Evolutionary conservation across 2,113 vertebrate genomes (phyloP).

Genomic region (Suricata suricatta): DNA sequence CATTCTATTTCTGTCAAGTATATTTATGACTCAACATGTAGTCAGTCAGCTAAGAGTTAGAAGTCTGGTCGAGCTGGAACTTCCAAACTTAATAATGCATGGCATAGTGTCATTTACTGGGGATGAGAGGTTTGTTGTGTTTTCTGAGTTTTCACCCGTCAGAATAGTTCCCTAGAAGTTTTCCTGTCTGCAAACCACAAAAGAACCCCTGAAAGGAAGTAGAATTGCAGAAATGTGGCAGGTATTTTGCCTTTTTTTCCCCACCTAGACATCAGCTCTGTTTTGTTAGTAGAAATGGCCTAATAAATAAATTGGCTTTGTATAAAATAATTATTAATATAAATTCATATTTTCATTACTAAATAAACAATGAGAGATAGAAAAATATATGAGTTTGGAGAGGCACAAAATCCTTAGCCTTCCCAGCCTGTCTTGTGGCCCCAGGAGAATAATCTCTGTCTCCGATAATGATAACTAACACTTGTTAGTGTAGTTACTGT

Average conservation of each 20-base stretch:
- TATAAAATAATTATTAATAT: neutral
- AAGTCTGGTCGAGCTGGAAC: slow-evolving; percentile 54
- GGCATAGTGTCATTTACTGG: slow-evolving; percentile 2
- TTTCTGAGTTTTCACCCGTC: slow-evolving; percentile 2
- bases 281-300: neutral
- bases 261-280: neutral
- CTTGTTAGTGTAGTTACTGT: neutral
- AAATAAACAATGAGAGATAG: neutral
- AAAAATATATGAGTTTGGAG: neutral
- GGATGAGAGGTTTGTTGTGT: neutral
- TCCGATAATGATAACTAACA: neutral
- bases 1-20: slow-evolving; percentile 68
- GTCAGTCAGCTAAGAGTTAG: slow-evolving; percentile 53
- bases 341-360: neutral
- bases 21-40: slow-evolving; percentile 61
- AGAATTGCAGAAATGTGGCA: neutral
- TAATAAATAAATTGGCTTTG: neutral
- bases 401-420: neutral
- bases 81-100: slow-evolving; percentile 57
- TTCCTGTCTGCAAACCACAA: neutral
- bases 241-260: neutral
- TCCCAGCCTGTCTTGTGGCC: neutral
- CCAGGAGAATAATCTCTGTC: neutral
- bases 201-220: neutral
- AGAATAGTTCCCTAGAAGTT: neutral